Evolutionary conservation across 2,113 vertebrate species (phyloP), one percentile per base, ranked within the genome.

Genomic region (Tautogolabrus adspersus): DNA sequence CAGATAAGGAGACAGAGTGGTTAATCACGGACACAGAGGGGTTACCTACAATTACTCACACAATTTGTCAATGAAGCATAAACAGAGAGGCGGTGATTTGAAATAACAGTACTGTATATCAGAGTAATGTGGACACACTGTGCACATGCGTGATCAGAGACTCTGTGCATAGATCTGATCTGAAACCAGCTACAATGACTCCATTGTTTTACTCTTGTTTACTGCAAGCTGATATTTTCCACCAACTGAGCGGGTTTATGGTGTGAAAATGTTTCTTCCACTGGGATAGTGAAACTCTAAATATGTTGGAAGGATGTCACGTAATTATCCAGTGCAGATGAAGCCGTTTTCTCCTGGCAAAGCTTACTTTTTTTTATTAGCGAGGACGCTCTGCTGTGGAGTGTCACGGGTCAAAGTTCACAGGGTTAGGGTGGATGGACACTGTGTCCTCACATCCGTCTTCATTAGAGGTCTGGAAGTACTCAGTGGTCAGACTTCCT

Each of bases 381-480:
- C 72, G 49, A 38, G 86, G 23, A 65, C 70, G 66, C 71, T 58
- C 60, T 49, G 75, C 72, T 77, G 18, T 55, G 62, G 63, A 58
- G 79, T 81, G 85, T 88, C 87, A 88, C 21, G 89, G 90, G 91
- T 92, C 91, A 93, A 52, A 90, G 89, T 71, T 90, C 18, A 51
- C 47, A 23, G 81, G 92, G 90, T 86, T 54, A 84, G 79, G 62
- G 30, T 76, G 85, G 82, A 91, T 73, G 85, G 82, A 91, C 82
- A 77, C 65, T 44, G 61, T 23, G 88, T 88, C 81, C 87, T 90
- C 62, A 75, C 88, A 93, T 94, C 88, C 81, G 70, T 94, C 91
- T 93, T 93, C 90, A 93, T 93, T 92, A 92, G 90, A 84, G 71
- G 88, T 90, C 90, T 92, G 88, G 91, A 92, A 92, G 85, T 87